These are phyloP conservation scores for Perca fluviatilis DNA, from an alignment of 2,113 vertebrate genomes.

Conservation along the genomic window DNA sequence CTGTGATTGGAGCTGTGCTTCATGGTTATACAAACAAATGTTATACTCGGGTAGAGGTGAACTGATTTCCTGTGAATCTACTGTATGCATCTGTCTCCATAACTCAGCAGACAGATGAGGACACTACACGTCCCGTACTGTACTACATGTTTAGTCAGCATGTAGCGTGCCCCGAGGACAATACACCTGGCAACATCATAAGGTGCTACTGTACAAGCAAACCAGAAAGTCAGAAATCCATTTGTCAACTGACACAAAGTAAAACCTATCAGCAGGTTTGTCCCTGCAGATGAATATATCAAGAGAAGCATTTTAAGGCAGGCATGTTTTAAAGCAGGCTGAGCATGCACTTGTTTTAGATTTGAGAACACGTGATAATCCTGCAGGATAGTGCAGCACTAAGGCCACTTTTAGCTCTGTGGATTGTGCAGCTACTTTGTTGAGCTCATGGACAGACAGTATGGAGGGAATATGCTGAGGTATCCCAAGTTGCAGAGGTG, in stretches of 20 bases:
- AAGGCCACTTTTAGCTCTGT: not conserved
- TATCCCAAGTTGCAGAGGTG: not conserved
- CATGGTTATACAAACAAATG: not conserved
- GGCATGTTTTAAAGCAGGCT: not conserved
- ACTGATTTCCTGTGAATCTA: not conserved
- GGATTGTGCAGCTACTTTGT: conserved; percentile 9
- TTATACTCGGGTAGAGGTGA: not conserved
- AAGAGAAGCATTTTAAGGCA: not conserved
- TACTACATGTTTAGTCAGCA: not conserved
- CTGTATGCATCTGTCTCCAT: not conserved
- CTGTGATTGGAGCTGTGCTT: not conserved
- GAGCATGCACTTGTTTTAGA: conserved; percentile 10
- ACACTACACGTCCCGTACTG: not conserved
- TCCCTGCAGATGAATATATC: not conserved
- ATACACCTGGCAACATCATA: not conserved
- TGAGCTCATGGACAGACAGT: not conserved
- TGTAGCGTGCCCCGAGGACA: not conserved
- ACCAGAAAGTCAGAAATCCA: conserved; percentile 11
- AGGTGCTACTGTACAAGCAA: conserved; percentile 9
- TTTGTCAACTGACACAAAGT: conserved; percentile 9
- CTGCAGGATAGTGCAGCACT: conserved; percentile 4
- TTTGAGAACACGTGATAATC: conserved; percentile 1
- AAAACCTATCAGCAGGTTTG: conserved; percentile 11
- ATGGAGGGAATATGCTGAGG: conserved; percentile 1
- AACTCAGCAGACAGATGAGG: not conserved